Evolutionary conservation across 2,797 vertebrate species (phyloP).

Genomic region (Pelochelys cantorii): DNA sequence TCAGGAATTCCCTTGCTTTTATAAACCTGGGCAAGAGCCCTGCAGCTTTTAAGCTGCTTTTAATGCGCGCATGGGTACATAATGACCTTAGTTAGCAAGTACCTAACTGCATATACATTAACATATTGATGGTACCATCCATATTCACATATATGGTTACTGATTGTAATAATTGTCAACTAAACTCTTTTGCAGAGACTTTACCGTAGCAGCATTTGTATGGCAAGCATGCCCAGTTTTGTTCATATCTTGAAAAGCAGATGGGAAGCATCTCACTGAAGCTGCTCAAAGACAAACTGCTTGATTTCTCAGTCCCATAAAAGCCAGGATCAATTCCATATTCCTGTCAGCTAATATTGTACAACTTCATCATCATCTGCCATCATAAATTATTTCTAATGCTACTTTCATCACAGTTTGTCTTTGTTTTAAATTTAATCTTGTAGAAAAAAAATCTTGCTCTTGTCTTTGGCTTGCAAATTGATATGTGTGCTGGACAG

Average conservation of each 20-base stretch:
- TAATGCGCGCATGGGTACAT: not conserved
- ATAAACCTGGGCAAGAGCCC: not conserved
- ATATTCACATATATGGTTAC: not conserved
- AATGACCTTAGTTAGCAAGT: not conserved
- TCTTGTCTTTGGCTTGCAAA: conserved; percentile 3
- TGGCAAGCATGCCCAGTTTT: not conserved
- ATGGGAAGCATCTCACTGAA: not conserved
- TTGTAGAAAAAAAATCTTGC: not conserved
- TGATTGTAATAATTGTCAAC: not conserved
- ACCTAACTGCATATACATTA: not conserved
- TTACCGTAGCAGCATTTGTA: not conserved
- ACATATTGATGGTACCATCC: not conserved
- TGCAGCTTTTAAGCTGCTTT: not conserved
- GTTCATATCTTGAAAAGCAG: not conserved
- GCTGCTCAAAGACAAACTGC: not conserved
- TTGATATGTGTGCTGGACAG: not conserved
- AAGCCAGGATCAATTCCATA: not conserved
- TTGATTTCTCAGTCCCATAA: not conserved
- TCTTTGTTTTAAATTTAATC: conserved; percentile 20
- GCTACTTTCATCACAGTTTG: not conserved
- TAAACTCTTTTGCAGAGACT: not conserved
- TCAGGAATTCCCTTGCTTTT: not conserved
- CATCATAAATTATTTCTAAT: conserved; percentile 14
- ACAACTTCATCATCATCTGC: not conserved
- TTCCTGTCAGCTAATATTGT: not conserved